phyloP scores from a whole-genome alignment of 1,140 invertebrate genomes.

The Drosophila bocki region DNA sequence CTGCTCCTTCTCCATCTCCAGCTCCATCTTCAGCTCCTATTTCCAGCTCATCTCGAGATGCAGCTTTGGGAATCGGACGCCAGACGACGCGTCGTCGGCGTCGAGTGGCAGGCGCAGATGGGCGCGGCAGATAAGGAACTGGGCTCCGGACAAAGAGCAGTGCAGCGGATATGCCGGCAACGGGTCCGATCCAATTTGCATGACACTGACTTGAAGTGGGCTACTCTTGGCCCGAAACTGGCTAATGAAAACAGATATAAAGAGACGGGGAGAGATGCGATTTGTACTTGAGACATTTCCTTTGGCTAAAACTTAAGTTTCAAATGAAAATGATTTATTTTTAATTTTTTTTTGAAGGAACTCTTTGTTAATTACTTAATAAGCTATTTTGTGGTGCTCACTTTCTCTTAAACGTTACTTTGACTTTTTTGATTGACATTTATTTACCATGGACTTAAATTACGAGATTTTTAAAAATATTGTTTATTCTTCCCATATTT shows the following conservation, averaged over 20 bases:
- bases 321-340: background rate
- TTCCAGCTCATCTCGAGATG: constrained; percentile 10
- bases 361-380: background rate
- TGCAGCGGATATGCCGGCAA: constrained; percentile 27
- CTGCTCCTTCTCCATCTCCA: constrained; percentile 1
- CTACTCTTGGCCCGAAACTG: constrained; percentile 29
- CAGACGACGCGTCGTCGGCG: constrained; percentile 41
- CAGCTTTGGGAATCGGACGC: constrained; percentile 27
- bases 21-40: constrained; percentile 18
- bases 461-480: background rate
- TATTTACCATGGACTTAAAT: background rate
- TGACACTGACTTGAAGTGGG: constrained; percentile 42
- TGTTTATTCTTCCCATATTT: background rate
- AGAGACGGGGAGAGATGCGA: background rate
- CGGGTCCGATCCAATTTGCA: constrained; percentile 56
- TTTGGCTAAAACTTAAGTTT: background rate
- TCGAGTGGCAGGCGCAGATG: constrained; percentile 70
- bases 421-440: no score
- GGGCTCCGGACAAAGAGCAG: constrained; percentile 27
- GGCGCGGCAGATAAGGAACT: constrained; percentile 63
- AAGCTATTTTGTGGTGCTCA: background rate
- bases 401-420: background rate
- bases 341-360: background rate
- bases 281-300: constrained; percentile 1
- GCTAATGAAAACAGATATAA: constrained; percentile 17